A percentile compares a stretch with the other conserved stretches of the same genome.
phyloP scores from a whole-genome alignment of 2,888 invertebrate species.

The Caenorhabditis macrosperma region DNA sequence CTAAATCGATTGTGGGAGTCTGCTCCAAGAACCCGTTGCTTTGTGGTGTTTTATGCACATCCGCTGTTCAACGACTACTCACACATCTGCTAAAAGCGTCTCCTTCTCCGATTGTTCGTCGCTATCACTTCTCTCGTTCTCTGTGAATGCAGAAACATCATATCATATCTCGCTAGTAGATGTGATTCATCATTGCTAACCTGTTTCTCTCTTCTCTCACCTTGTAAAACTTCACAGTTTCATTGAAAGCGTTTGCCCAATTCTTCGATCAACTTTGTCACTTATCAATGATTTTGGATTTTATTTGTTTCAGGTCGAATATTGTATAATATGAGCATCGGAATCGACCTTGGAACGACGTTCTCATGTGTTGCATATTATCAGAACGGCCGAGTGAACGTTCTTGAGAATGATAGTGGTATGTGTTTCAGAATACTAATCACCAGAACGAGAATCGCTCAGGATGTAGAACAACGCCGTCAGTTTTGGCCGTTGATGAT shows the following conservation, averaged over 20 bases:
- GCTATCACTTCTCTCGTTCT: not conserved
- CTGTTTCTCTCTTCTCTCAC: not conserved
- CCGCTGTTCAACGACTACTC: no score
- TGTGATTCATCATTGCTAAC: no score
- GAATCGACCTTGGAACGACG: slow-evolving; percentile 59
- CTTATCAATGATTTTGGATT: no score
- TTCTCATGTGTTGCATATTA: slow-evolving; percentile 57
- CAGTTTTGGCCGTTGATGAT: slow-evolving; percentile 54
- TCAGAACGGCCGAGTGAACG: slow-evolving; percentile 41
- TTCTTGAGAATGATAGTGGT: slow-evolving; percentile 62
- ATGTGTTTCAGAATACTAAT: not conserved
- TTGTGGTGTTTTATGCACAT: no score
- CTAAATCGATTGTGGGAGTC: no score
- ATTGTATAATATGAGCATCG: slow-evolving; percentile 60
- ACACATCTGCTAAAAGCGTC: no score
- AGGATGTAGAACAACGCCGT: slow-evolving; percentile 58
- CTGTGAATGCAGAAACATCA: not conserved
- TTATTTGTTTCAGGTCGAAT: no score
- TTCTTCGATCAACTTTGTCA: not conserved
- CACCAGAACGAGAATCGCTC: not conserved
- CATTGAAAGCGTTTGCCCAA: not conserved
- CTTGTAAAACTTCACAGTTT: not conserved
- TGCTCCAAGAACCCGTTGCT: no score
- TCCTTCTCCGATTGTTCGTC: no score
- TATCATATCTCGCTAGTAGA: not conserved